Evolutionary conservation across 2,888 invertebrate species (phyloP), one percentile per base, ranked within the genome.

Genomic region (Lysandra bellargus): DNA sequence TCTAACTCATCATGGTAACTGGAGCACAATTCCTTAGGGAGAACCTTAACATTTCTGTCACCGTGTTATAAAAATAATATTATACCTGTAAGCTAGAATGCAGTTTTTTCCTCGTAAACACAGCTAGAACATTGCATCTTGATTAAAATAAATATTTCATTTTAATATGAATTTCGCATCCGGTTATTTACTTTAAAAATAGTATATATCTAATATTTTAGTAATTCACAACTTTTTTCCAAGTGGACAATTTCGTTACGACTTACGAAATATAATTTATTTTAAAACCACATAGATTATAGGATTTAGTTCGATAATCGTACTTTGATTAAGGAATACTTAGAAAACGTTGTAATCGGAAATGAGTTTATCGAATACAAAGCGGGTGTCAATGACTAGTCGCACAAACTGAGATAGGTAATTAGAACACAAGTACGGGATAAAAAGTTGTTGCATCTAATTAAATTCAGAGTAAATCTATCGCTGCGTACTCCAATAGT

Each of bases 1-100:
- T 75, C 49, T 75, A 75, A 75, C 75, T 75, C 44, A 75, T 76
- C 76, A 76, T 5, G 76, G 76, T 53, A 76, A 76, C 76, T 76
- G 53, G 76, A 76, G 76, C 76, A 76, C 76, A 76, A 23, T 76
- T 57, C 76, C 76, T 76, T 57, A 53, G 76, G 76, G 76, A 76
- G 53, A 53, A 76, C 76, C 76, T 76, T 76, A 76, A 53, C 76
- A 53, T 76, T 49, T 76, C 76, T 53, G 76, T 57, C 76, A 76
- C 53, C 53, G 76, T 49, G 49, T 76, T 76, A 76, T 76, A 33
- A 76, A 76, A 76, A 53, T 76, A 76, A 53, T 53, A 44, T 44
- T 44, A 30, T 76, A 76, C 76, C 76, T 76, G 76, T 76, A 76
- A 76, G 6, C 49, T 76, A 49, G 76, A 53, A 30, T 76, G 53